Evolutionary conservation across 2,888 invertebrate genomes (phyloP), one percentile per base, ranked within the genome.

Genomic region (Molorchus minor): DNA sequence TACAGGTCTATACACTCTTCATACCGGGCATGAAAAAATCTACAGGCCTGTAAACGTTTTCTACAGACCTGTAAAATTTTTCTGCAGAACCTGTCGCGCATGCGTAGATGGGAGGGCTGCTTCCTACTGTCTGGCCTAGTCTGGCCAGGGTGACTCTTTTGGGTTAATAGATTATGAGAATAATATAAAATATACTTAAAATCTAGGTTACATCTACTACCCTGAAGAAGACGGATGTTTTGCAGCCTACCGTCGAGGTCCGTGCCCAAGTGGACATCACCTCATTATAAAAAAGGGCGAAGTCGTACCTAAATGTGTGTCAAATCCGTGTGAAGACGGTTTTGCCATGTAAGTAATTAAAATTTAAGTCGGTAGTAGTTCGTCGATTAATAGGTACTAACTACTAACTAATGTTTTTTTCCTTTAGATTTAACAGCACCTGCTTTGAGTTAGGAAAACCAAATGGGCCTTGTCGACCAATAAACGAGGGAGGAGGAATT

Each of bases 191-290:
- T n/a, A n/a, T n/a, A n/a, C n/a, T n/a, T n/a, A n/a, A n/a, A n/a
- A n/a, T 81, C 67, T 75, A 87, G 87, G 83, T 4, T 82, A 80
- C 68, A 63, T 89, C 17, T 91, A 86, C 72, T 84, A 89, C 70
- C 87, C 89, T 1, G 74, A 80, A 17, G 82, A 83, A 0, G 84
- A 88, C 66, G 78, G 78, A 4, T 91, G 91, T 69, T 85, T 86
- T 80, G 82, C 85, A 44, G 86, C 87, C 0, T 90, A 84, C 71
- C 81, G 82, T 33, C 84, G 82, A 73, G 91, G 91, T 0, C 91
- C 91, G 0, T 91, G 91, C 70, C 64, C 72, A 0, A 49, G 69
- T 0, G 81, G 81, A 0, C 73, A 88, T 54, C 86, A 87, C 70
- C 79, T 90, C 17, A 74, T 86, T 4, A 80, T 91, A 15, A 81